Evolutionary conservation across 1,140 invertebrate species (phyloP), one percentile per base, ranked within the genome.

Genomic region (Drosophila pectinifera): DNA sequence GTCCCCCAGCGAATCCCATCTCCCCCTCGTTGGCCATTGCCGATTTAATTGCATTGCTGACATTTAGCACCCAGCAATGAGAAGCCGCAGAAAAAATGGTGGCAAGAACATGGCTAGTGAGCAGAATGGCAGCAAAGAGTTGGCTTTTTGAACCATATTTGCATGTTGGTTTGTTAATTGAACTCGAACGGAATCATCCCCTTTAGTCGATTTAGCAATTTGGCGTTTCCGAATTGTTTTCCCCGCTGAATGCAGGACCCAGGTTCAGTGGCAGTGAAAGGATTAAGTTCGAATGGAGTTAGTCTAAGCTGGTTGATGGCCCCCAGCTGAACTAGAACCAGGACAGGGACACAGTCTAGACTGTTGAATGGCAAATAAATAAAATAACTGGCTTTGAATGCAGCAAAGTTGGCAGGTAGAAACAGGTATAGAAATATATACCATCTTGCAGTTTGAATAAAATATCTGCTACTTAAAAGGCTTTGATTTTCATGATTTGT

Each of bases 31-130:
- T 75, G 77, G 73, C 63, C 70, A 80, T 85, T 78, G 61, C 80
- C 77, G 88, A 84, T 88, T 89, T 89, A 88, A 88, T 88, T 88
- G 84, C 84, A 89, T 84, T 65, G 80, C 83, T 83, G 84, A 89
- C 83, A 88, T 80, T 88, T 89, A 88, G 75, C 84, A 86, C 83
- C 70, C 68, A 55, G 61, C 78, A 53, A 39, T 54, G 48, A 49
- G 36, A 63, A 48, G 48, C 51, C 70, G 61, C 49, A 61, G 53
- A 54, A 55, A 51, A 53, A 58, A 67, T 6, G 5, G n/a, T 11
- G 22, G 16, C 13, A 18, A 18, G 16, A 8, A 18, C n/a, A 20
- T 14, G 16, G 28, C 43, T 31, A 48, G 42, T 58, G 42, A 39
- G 24, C 3, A 74, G 36, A 55, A 22, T 22, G 20, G 54, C 4